A percentile compares a stretch with the other conserved stretches of the same genome.
phyloP scores from a whole-genome alignment of 2,888 invertebrate genomes.

The Timema podura region DNA sequence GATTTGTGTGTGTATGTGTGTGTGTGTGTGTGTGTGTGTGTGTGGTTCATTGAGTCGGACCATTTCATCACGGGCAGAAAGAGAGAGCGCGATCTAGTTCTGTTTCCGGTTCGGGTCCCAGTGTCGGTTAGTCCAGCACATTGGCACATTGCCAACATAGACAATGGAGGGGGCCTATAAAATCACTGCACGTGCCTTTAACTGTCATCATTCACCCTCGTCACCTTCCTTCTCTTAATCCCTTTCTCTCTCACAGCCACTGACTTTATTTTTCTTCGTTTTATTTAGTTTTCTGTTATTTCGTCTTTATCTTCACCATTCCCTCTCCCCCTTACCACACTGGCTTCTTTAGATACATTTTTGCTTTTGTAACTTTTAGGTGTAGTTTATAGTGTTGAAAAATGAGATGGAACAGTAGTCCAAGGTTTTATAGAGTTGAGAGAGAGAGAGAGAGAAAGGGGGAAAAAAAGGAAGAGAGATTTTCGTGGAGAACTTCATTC shows the following conservation, averaged over 20 bases:
- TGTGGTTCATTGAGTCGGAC: conserved; percentile 1
- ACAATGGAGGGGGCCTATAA: conserved; percentile 33
- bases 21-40: not conserved
- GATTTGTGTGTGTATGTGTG: no score
- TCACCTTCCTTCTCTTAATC: not conserved
- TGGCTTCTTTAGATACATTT: conserved; percentile 12
- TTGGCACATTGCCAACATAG: conserved; percentile 46
- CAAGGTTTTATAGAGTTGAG: no score
- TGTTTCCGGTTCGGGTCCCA: conserved; percentile 9
- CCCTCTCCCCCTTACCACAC: not conserved
- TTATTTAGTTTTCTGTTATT: not conserved
- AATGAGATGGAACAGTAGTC: no score
- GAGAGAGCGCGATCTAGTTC: not conserved
- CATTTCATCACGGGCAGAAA: not conserved
- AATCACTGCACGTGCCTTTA: conserved; percentile 13
- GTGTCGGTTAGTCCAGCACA: conserved; percentile 42
- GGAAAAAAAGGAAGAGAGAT: no score
- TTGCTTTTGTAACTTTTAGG: not conserved
- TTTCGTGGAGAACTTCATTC: no score
- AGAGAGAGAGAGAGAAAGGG: no score
- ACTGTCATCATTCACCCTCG: conserved; percentile 3
- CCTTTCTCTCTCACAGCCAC: not conserved
- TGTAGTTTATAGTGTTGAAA: no score
- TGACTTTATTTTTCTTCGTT: not conserved
- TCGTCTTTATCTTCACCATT: no score